These are phyloP conservation scores for Blastobasis adustella DNA, from an alignment of 2,888 invertebrate genomes.

Conservation along the genomic window DNA sequence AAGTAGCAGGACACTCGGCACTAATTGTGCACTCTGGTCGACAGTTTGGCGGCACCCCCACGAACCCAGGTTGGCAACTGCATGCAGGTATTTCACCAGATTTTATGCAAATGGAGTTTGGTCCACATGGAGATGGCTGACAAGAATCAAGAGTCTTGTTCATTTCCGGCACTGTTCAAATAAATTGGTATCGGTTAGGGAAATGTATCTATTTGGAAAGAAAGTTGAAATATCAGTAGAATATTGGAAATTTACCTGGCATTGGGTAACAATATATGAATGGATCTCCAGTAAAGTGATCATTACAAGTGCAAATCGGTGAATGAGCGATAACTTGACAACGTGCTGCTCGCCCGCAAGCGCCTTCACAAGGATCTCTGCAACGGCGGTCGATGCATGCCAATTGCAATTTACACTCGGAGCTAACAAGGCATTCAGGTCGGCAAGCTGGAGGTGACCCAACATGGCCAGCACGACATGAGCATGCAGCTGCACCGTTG, in stretches of 20 bases:
- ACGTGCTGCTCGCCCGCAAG: slow-evolving; percentile 81
- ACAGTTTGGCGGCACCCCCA: slow-evolving; percentile 80
- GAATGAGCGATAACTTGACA: slow-evolving; percentile 85
- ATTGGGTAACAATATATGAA: slow-evolving; percentile 77
- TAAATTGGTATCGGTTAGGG: no score
- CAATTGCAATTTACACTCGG: slow-evolving; percentile 80
- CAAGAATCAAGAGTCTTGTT: slow-evolving; percentile 63
- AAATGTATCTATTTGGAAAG: no score
- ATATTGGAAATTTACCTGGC: slow-evolving; percentile 58
- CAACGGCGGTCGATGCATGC: slow-evolving; percentile 83
- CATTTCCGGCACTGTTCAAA: no score
- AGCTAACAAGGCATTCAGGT: slow-evolving; percentile 84
- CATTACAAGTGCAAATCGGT: slow-evolving; percentile 82
- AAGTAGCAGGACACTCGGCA: slow-evolving; percentile 79
- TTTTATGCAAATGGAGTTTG: slow-evolving; percentile 77
- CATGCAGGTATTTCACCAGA: slow-evolving; percentile 78
- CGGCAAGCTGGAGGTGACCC: slow-evolving; percentile 85
- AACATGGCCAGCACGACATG: slow-evolving; percentile 81
- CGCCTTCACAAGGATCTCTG: slow-evolving; percentile 83
- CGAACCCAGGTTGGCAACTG: slow-evolving; percentile 76
- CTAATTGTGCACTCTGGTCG: slow-evolving; percentile 81
- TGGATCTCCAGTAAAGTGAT: slow-evolving; percentile 82
- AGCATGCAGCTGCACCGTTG: slow-evolving; percentile 78
- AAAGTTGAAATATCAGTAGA: neutral
- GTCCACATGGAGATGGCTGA: slow-evolving; percentile 80